Percentiles rank a stretch among this genome's conserved stretches.
Conservation (phyloP, 1,140 invertebrate species). For the Drepana arcuata region DNA sequence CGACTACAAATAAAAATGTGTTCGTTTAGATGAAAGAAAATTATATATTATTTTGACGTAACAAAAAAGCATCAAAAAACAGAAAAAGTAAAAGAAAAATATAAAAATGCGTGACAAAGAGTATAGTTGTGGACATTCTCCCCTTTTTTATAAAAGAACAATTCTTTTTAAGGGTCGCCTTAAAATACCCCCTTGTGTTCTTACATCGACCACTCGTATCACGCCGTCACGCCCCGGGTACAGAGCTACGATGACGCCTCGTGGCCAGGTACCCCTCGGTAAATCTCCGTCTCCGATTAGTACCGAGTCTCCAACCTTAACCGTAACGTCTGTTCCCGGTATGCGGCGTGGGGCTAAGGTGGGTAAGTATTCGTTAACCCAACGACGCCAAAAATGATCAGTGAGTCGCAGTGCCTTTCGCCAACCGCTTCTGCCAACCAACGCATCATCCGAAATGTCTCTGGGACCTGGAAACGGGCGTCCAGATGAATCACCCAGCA, state of each 20-base stretch:
- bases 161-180: not conserved
- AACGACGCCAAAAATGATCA: conserved; percentile 23
- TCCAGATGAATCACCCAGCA: conserved; percentile 26
- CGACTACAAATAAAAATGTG: too few relatives aligned
- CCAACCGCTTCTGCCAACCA: conserved; percentile 11
- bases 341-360: conserved; percentile 6
- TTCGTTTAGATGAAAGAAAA: too few relatives aligned
- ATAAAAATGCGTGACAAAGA: too few relatives aligned
- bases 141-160: too few relatives aligned
- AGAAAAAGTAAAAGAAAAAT: too few relatives aligned
- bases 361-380: conserved; percentile 23
- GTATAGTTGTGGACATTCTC: too few relatives aligned
- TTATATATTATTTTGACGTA: too few relatives aligned
- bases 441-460: conserved; percentile 7
- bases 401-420: conserved; percentile 16
- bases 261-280: conserved; percentile 14
- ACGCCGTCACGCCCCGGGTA: conserved; percentile 23
- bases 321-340: not conserved
- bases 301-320: conserved; percentile 6
- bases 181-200: conserved; percentile 11
- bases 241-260: conserved; percentile 15
- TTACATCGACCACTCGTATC: conserved; percentile 19
- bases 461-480: conserved; percentile 7
- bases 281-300: conserved; percentile 4
- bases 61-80: too few relatives aligned